Base-by-base conservation (phyloP, 2,797 vertebrate species). In the Sebastes matsubarae region DNA sequence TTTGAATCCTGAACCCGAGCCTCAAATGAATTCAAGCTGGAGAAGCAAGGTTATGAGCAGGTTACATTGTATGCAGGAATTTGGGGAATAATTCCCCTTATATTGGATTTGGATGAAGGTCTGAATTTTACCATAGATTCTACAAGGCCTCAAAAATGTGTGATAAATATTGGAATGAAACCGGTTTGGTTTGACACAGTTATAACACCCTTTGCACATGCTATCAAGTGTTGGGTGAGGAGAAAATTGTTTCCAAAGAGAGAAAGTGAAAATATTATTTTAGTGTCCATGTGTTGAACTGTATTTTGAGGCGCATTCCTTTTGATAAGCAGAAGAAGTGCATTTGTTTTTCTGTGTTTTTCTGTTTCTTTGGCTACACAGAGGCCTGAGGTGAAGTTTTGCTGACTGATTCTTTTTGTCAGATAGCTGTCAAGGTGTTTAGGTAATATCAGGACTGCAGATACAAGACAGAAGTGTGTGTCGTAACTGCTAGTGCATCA, bases 11-110 rank as follows among this genome's bases (percentile, higher is more conserved):
- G 72, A 89, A 91, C 89, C 89, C 89, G 42, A 92, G 89, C 91
- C 90, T 90, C 92, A 95, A 94, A 95, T 94, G 88, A 91, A 92
- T 94, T 90, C 94, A 95, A 95, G 93, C 93, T 94, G 94, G 81
- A 92, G 87, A 87, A 71, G 87, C 81, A 85, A 90, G 94, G 94
- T 95, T 95, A 95, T 74, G 82, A 85, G 80, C 92, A 93, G 95
- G 94, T 95, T 95, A 95, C 86, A 90, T 80, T 81, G 90, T 93
- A 93, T 90, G 89, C 88, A 89, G 93, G 93, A 95, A 95, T 95
- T 94, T 95, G 88, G 76, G 88, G 86, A 94, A 94, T 95, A 95
- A 96, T 94, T 94, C 94, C 92, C 79, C 88, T 92, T 92, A 95
- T 96, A 95, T 96, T 96, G 93, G 84, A 93, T 95, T 93, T 94